Evolutionary conservation across 2,113 vertebrate genomes (phyloP), one percentile per base, ranked within the genome.

Genomic region (Perca flavescens): DNA sequence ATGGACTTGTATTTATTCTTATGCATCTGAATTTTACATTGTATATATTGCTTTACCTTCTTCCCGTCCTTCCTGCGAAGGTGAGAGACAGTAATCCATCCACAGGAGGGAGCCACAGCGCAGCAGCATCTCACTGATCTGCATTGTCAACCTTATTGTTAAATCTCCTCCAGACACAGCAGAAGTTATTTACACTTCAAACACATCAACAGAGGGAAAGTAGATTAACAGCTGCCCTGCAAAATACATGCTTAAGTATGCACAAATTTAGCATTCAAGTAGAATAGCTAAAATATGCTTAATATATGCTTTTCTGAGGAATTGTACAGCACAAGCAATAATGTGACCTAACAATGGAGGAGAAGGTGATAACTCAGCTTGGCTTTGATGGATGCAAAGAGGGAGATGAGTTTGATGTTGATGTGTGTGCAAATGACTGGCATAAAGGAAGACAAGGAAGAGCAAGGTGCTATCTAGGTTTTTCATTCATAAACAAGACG

Each of bases 121-220:
- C 72, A 22, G 65, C 74, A 46, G 43, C 56, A 13, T 62, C 56
- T 74, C 36, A 34, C 68, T 16, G 3, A 74, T 87, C 36, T 14
- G 67, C 75, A 76, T 43, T 19, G 12, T 58, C n/a, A 34, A 69
- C 81, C 65, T 86, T 13, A 31, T 68, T 79, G 75, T 81, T 73
- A 36, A 36, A 25, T 62, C 74, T 82, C 61, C 49, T 66, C 67
- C 73, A 82, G 53, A 77, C 46, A 74, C 34, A 82, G 67, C 58
- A 69, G 57, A 80, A 60, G 60, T 60, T 79, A 87, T 91, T 92
- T 86, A 87, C 79, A 86, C 79, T 87, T 88, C 82, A 88, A 88
- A 88, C 85, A 61, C 68, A 71, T 72, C 60, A 53, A 80, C 57
- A 76, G 72, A 46, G 70, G 25, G 31, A 56, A 67, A 74, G 15